A percentile compares a stretch with the other conserved stretches of the same genome.
Evolutionary conservation across 2,113 vertebrate species (phyloP).

Genomic region (Pterocles orientalis): DNA sequence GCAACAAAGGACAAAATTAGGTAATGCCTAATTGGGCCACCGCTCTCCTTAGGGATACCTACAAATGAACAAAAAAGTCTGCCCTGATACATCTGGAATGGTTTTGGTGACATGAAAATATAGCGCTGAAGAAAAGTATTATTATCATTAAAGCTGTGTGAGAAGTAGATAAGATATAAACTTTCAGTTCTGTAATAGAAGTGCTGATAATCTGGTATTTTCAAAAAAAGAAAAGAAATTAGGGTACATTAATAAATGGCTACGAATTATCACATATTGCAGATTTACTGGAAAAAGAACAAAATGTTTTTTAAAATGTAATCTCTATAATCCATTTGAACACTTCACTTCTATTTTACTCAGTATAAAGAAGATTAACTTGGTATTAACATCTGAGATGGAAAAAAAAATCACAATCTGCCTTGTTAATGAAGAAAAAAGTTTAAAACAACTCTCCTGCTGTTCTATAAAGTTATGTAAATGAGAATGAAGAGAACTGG

Average conservation of each 20-base stretch:
- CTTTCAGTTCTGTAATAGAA: not conserved
- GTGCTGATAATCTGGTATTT: not conserved
- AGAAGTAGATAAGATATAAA: not conserved
- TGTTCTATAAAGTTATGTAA: not conserved
- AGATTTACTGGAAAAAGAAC: not conserved
- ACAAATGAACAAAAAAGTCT: accelerated
- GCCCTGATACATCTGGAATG: not conserved
- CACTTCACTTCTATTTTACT: not conserved
- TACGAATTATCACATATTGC: not conserved
- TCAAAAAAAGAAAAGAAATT: not conserved
- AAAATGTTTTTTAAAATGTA: not conserved
- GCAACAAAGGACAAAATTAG: not conserved
- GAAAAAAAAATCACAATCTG: not conserved
- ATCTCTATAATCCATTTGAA: conserved; percentile 16
- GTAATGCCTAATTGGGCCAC: not conserved
- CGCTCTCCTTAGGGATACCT: not conserved
- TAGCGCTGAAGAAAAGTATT: not conserved
- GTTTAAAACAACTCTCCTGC: not conserved
- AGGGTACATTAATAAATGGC: not conserved
- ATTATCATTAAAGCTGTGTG: not conserved
- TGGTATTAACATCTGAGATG: not conserved
- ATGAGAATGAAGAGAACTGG: not conserved
- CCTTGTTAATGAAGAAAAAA: not conserved
- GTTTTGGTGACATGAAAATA: not conserved
- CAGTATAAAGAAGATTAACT: not conserved